Percentiles rank a stretch among this genome's conserved stretches.
Evolutionary conservation across 2,797 vertebrate genomes (phyloP).

Genomic region (Stomatorhinus walkeri): DNA sequence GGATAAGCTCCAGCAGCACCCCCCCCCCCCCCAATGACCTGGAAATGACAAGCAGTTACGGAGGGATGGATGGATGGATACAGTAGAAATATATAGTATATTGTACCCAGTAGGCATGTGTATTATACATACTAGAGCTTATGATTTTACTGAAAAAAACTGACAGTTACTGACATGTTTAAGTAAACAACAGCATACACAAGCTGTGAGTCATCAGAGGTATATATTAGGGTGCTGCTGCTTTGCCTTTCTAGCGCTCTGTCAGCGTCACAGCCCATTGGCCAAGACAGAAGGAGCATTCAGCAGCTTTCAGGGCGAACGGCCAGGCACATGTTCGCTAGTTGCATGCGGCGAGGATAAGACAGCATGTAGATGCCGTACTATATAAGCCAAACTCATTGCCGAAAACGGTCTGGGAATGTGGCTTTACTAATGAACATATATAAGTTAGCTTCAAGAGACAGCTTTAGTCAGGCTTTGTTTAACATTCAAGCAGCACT

Average conservation of each 20-base stretch:
- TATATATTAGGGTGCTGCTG: neutral
- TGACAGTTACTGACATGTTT: neutral
- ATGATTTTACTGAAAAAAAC: neutral
- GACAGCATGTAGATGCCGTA: neutral
- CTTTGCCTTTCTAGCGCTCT: neutral
- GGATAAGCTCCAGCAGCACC: neutral
- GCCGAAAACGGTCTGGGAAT: neutral
- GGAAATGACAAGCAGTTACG: neutral
- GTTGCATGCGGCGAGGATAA: neutral
- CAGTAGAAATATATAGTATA: neutral
- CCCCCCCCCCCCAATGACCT: neutral
- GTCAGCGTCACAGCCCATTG: neutral
- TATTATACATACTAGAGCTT: neutral
- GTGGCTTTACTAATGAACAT: neutral
- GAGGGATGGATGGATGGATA: neutral
- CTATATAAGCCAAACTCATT: neutral
- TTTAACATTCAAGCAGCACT: conserved; percentile 1
- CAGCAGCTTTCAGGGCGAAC: neutral
- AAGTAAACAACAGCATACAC: neutral
- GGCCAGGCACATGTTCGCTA: neutral
- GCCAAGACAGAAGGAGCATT: neutral
- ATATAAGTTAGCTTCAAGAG: neutral
- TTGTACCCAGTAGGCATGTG: neutral
- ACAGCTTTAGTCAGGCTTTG: neutral
- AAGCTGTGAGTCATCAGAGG: neutral